Evolutionary conservation across 2,797 vertebrate genomes (phyloP).

Genomic region (Micropoecilia bifurca): DNA sequence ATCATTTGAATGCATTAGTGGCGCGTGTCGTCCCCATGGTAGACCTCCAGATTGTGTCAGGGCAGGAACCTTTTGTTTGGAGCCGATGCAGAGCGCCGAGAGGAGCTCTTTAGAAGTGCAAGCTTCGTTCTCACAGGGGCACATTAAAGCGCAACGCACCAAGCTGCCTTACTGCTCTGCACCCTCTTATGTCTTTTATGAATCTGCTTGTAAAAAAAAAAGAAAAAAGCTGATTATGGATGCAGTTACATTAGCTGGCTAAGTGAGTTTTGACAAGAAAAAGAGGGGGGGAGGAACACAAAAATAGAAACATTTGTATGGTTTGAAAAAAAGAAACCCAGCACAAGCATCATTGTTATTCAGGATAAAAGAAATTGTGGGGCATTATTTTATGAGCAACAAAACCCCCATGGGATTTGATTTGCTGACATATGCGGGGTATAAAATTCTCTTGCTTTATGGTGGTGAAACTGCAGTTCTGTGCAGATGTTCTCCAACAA

Average conservation of each 20-base stretch:
- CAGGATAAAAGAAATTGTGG: constrained; percentile 23
- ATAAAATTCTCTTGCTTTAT: constrained; percentile 24
- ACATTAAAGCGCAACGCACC: constrained; percentile 56
- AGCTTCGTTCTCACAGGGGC: constrained; percentile 60
- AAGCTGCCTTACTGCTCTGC: constrained; percentile 36
- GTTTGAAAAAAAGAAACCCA: background rate
- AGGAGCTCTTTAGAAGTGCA: constrained; percentile 70
- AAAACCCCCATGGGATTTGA: constrained; percentile 23
- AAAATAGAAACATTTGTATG: constrained; percentile 4
- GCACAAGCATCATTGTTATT: background rate
- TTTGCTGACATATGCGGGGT: constrained; percentile 27
- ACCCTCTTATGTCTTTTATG: constrained; percentile 50
- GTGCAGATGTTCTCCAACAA: constrained; percentile 51
- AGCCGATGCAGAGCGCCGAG: constrained; percentile 39
- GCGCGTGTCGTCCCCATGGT: constrained; percentile 67
- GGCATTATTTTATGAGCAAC: constrained; percentile 29
- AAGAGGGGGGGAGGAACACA: background rate
- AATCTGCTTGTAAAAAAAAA: constrained; percentile 49
- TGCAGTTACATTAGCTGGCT: constrained; percentile 32
- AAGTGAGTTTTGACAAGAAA: constrained; percentile 42
- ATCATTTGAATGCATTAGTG: constrained; percentile 78
- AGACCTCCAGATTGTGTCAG: constrained; percentile 54
- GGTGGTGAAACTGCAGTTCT: constrained; percentile 39
- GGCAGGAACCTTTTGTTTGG: constrained; percentile 68
- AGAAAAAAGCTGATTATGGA: constrained; percentile 56